Evolutionary conservation across 2,797 vertebrate genomes (phyloP).

Genomic region (Rachycentron canadum): DNA sequence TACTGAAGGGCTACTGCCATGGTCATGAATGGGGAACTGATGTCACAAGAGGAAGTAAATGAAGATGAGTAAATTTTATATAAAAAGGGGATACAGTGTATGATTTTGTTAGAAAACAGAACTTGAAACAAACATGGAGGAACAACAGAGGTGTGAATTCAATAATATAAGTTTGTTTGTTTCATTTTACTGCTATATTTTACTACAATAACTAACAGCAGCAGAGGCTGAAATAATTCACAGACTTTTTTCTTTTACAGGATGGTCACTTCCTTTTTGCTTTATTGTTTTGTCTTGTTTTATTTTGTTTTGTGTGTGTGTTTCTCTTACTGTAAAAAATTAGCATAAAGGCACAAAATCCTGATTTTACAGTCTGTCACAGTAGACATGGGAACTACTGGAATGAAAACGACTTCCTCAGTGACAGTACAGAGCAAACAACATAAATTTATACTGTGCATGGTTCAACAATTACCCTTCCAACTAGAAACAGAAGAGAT

Average conservation of each 20-base stretch:
- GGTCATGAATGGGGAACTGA: constrained; percentile 42
- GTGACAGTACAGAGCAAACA: background rate
- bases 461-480: background rate
- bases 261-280: constrained; percentile 15
- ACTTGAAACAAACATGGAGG: constrained; percentile 17
- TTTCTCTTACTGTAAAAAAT: background rate
- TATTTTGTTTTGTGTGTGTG: background rate
- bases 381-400: constrained; percentile 28
- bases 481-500: background rate
- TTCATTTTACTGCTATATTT: no score
- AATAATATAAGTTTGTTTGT: background rate
- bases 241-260: no score
- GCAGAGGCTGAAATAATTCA: background rate
- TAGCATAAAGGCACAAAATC: background rate
- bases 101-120: constrained; percentile 36
- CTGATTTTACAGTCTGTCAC: background rate
- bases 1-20: background rate
- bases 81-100: background rate
- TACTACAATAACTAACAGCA: no score
- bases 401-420: constrained; percentile 47
- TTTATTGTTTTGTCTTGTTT: background rate
- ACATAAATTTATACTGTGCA: background rate
- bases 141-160: background rate
- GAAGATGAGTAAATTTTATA: constrained; percentile 15
- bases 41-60: constrained; percentile 59